Base-by-base conservation (phyloP, 2,888 invertebrate genomes). In the Eristalinus sepulchralis region DNA sequence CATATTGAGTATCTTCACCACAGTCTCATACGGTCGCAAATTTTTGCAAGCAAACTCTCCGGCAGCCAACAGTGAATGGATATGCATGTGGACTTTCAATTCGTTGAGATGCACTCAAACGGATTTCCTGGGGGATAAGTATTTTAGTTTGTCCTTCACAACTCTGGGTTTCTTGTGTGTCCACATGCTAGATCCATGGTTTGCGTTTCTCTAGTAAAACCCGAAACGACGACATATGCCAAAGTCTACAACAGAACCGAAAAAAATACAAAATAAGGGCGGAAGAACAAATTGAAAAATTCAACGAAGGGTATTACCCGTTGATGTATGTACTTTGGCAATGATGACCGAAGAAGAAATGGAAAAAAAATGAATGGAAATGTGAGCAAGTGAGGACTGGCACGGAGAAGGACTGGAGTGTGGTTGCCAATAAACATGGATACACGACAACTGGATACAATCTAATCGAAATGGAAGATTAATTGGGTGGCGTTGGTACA, bases 81-180 rank as follows among this genome's bases (percentile, higher is more conserved):
- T 86, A 79, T 86, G 83, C 86, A 86, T 83, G 83, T 31, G 86
- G 71, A 79, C 79, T 86, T 86, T 36, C 83, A 86, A 86, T 86
- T 83, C 86, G 78, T 83, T 79, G 82, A 79, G 79, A 79, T 86
- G 83, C 86, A 86, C 86, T 86, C 86, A 83, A 71, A 73, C 82
- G 78, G 62, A 86, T 86, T 86, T 86, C 86, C 86, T 83, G 78
- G 17, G 86, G 86, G 85, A 47, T 47, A 47, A n/a, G 73, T 77
- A 75, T 62, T 78, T 78, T 66, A 76, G 76, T 53, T 47, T 31
- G 59, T 70, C 62, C 68, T 63, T 78, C 66, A 39, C 57, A 57
- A 13, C 10, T 71, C 55, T 39, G n/a, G 53, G 57, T 22, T 3
- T 6, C 39, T 8, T 55, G n/a, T 22, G 22, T 66, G 20, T 31